Conservation (phyloP, 2,113 vertebrate genomes). For the Osmerus eperlanus region DNA sequence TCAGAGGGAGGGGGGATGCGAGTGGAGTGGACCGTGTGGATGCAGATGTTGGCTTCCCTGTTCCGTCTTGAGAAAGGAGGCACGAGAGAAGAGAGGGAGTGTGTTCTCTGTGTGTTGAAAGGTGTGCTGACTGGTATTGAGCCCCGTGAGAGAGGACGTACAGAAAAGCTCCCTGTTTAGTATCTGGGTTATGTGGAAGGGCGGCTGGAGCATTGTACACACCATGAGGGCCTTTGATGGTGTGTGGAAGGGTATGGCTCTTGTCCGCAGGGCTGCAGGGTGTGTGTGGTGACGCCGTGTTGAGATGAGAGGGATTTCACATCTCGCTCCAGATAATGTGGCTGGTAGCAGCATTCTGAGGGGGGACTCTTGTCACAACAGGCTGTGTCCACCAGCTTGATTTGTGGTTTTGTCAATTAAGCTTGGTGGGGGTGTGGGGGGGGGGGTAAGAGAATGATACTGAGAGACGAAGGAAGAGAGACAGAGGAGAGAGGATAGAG, state of each 20-base stretch:
- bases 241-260: too few species aligned
- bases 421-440: not conserved
- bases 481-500: not conserved
- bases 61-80: not conserved
- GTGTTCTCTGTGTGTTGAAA: not conserved
- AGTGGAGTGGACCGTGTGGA: conserved; percentile 35
- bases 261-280: too few species aligned
- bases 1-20: conserved; percentile 19
- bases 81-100: not conserved
- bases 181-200: too few species aligned
- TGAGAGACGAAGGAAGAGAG: conserved; percentile 25
- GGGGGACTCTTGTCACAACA: not conserved
- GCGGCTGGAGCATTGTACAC: too few species aligned
- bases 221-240: too few species aligned
- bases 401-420: not conserved
- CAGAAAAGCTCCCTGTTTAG: too few species aligned
- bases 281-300: too few species aligned
- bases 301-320: too few species aligned
- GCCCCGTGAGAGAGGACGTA: not conserved
- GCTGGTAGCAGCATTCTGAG: not conserved
- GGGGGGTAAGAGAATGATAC: conserved; percentile 2
- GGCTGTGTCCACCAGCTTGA: too few species aligned
- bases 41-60: not conserved
- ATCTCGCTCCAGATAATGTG: too few species aligned
- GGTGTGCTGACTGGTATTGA: not conserved